Percentiles rank a stretch among this genome's conserved stretches.
Evolutionary conservation across 2,888 invertebrate genomes (phyloP).

Genomic region (Acleris laterana): DNA sequence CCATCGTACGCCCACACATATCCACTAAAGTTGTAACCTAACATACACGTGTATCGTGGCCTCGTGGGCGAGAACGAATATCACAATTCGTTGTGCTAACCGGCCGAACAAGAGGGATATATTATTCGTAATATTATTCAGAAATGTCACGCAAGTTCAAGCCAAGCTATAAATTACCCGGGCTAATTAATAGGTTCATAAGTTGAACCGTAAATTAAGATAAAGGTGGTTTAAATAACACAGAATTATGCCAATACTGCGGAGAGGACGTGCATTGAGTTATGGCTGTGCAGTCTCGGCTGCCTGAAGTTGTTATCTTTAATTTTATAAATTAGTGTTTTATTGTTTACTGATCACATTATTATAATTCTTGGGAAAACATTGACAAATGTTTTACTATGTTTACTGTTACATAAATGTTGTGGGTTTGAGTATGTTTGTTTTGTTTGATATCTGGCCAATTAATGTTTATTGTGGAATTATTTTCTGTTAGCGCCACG

Average conservation of each 20-base stretch:
- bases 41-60: conserved; percentile 9
- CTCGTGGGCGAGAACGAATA: conserved; percentile 13
- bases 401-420: background rate
- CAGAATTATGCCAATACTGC: conserved; percentile 19
- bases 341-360: background rate
- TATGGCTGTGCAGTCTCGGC: conserved; percentile 2
- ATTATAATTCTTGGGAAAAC: background rate
- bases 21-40: conserved; percentile 2
- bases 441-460: too few relatives aligned
- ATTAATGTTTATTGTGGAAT: too few relatives aligned
- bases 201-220: conserved; percentile 46
- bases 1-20: conserved; percentile 12
- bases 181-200: conserved; percentile 46
- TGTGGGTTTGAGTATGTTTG: too few relatives aligned
- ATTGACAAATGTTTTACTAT: background rate
- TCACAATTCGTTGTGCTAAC: background rate
- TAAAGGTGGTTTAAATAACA: conserved; percentile 29
- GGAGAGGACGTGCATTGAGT: conserved; percentile 8
- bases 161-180: conserved; percentile 47
- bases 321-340: conserved; percentile 5
- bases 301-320: conserved; percentile 4
- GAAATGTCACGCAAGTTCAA: conserved; percentile 40
- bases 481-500: too few relatives aligned
- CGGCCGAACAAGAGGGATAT: conserved; percentile 5
- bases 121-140: conserved; percentile 16